Base-by-base conservation (phyloP, 2,888 invertebrate species). In the Agonopterix arenella region DNA sequence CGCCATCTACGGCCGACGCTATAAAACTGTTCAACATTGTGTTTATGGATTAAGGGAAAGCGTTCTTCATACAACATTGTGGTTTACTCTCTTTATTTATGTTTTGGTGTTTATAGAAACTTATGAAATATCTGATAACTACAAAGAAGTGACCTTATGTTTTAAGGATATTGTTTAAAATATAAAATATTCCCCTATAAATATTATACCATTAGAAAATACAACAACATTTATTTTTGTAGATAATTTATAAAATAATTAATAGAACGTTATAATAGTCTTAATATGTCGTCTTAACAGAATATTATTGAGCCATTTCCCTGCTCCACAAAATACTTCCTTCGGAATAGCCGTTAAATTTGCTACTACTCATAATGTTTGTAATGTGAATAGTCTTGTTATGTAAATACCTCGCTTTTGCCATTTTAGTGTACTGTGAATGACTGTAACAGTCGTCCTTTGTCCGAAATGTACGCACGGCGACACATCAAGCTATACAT, bases 351-450 rank as follows among this genome's bases (percentile, higher is more conserved):
- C 13, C 16, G 18, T 44, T 44, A 44, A 37, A 44, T 48, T 48
- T 48, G 56, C 56, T 42, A 56, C 54, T 48, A 50, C 51, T 51
- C 51, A 45, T 50, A 52, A 50, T 53, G 56, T 54, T 55, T 54
- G 49, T 51, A 51, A 36, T 44, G 47, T 57, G 63, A 56, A 57
- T 59, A 58, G 59, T 55, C 55, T 68, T 61, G 66, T 68, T 55
- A 67, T 60, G 62, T 57, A 58, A 66, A 68, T 63, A 53, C 45
- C 41, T 60, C 57, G 54, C 49, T 52, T 51, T 47, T 45, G 52
- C 64, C 65, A 60, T 66, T 66, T 66, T 56, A 61, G 62, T 60
- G 55, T 49, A 58, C 50, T 59, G 53, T 16, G 38, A 66, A 62
- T 58, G 64, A 58, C 55, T 49, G 48, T 56, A 47, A 37, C 44